Evolutionary conservation across 2,797 vertebrate species (phyloP).

Genomic region (Decapterus maruadsi): DNA sequence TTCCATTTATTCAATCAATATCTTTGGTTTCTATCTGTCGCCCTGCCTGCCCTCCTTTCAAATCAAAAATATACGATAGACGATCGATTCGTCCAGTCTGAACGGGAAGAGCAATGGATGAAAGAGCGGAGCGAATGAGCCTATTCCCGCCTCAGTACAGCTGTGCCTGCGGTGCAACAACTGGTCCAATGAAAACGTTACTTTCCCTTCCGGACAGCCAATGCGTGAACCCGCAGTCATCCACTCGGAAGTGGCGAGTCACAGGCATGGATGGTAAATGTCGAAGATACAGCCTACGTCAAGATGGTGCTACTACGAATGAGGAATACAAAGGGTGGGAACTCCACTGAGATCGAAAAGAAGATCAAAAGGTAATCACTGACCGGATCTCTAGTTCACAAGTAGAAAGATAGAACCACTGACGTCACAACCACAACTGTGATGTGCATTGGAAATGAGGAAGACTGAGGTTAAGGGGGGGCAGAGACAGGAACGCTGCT

Average conservation of each 20-base stretch:
- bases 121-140: background rate
- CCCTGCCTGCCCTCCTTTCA: no score
- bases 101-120: conserved; percentile 43
- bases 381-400: no score
- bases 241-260: conserved; percentile 68
- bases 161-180: background rate
- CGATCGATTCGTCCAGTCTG: conserved; percentile 55
- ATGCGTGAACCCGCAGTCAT: conserved; percentile 24
- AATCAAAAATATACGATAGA: background rate
- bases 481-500: no score
- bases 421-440: no score
- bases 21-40: no score
- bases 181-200: conserved; percentile 63
- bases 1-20: no score
- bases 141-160: background rate
- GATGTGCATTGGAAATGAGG: no score
- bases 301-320: conserved; percentile 79
- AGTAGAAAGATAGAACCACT: no score
- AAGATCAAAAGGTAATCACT: conserved; percentile 84
- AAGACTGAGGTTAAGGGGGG: no score
- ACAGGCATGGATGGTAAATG: conserved; percentile 9
- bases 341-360: conserved; percentile 82
- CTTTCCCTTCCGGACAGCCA: conserved; percentile 65
- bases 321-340: conserved; percentile 74
- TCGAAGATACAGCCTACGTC: background rate